Base-by-base conservation (phyloP, 2,888 invertebrate genomes). In the Sialis fuliginosa region DNA sequence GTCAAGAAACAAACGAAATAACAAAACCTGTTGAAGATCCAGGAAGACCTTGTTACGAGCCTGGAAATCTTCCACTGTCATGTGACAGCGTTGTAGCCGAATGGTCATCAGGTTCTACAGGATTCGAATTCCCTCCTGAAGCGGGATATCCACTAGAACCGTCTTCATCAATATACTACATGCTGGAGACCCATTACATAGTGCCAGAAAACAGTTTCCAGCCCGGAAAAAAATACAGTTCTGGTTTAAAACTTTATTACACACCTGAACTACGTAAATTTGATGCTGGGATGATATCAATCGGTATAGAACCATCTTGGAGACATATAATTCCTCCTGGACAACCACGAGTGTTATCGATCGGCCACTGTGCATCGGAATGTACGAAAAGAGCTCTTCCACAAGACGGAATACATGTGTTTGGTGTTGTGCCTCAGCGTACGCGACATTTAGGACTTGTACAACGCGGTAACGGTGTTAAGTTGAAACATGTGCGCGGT, bases 321-420 rank as follows among this genome's bases (percentile, higher is more conserved):
- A 66, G 79, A 51, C 78, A 81, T 60, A 77, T 81, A 52, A 77
- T 82, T 54, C 82, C 83, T 9, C 81, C 81, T 5, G 75, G 77
- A 44, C 79, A 79, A 58, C 70, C 73, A 46, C 68, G 70, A 54
- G 81, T 81, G 42, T 64, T 78, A 42, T 78, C 80, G 42, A 76
- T 78, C 53, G 80, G 80, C 13, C 81, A 80, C 58, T 82, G 83
- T 62, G 74, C 77, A 51, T 68, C 76, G 39, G 74, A 77, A 45
- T 82, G 82, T 60, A 77, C 81, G 7, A 68, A 68, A 30, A 72
- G 75, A 57, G 79, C 76, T 35, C 72, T 80, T 52, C 76, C 78
- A n/a, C 64, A 69, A 42, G 64, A 62, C 52, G 79, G 79, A 42
- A 74, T 79, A 57, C 75, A 74, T 60, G 74, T 79, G 66, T 79